A percentile compares a stretch with the other conserved stretches of the same genome.
phyloP scores from a whole-genome alignment of 53 echinoderm and acorn worm species.

The Henricia sp. region DNA sequence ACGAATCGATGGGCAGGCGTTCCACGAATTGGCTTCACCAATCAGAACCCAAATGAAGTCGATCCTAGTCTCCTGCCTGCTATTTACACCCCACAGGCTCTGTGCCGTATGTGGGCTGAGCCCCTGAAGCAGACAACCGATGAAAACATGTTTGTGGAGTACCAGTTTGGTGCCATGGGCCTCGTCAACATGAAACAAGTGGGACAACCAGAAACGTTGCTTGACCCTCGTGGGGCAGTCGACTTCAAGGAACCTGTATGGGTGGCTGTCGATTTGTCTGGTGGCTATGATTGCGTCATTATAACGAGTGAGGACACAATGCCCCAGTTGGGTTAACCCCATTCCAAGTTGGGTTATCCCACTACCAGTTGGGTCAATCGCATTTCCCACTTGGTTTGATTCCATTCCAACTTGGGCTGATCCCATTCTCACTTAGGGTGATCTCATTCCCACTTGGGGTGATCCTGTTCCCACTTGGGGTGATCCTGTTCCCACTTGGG shows the following conservation, averaged over 20 bases:
- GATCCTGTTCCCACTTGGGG: too few species aligned
- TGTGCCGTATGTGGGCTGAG: slow-evolving; percentile 46
- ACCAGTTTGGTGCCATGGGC: slow-evolving; percentile 39
- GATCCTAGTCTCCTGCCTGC: slow-evolving; percentile 42
- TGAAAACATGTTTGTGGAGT: slow-evolving; percentile 40
- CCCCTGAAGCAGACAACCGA: slow-evolving; percentile 2
- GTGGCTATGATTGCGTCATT: slow-evolving; percentile 20
- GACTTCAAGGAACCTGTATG: slow-evolving; percentile 40
- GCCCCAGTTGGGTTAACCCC: too few species aligned
- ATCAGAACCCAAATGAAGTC: slow-evolving; percentile 54
- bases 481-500: too few species aligned
- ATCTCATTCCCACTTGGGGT: too few species aligned
- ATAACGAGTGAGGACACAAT: too few species aligned
- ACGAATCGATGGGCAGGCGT: slow-evolving; percentile 58
- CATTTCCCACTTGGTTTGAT: too few species aligned
- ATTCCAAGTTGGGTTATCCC: too few species aligned
- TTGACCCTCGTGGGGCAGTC: neutral
- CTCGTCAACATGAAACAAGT: slow-evolving; percentile 10
- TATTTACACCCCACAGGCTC: slow-evolving; percentile 52
- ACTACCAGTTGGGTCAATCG: too few species aligned
- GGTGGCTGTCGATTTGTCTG: slow-evolving; percentile 17
- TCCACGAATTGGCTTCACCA: slow-evolving; percentile 76
- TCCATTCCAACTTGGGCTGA: too few species aligned
- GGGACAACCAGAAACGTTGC: slow-evolving; percentile 8
- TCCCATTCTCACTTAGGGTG: too few species aligned